phyloP scores from a whole-genome alignment of 2,888 invertebrate species.

The Pachycephus smyrnensis region DNA sequence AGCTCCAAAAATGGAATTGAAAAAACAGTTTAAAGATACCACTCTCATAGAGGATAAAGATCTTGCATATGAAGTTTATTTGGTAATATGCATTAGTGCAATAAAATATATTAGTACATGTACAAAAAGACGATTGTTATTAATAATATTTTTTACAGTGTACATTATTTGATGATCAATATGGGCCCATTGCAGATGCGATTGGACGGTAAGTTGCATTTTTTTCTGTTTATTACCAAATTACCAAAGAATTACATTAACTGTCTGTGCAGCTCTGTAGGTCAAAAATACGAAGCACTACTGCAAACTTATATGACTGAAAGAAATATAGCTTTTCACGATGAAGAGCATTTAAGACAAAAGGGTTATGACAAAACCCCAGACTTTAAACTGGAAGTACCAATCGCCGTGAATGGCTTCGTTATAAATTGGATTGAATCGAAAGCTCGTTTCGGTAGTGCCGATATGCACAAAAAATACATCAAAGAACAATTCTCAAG shows the following conservation, averaged over 20 bases:
- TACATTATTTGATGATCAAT: conserved; percentile 83
- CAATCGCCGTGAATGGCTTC: conserved; percentile 85
- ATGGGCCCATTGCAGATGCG: conserved; percentile 84
- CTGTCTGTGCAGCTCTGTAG: conserved; percentile 75
- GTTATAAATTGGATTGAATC: conserved; percentile 97
- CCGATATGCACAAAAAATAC: conserved; percentile 83
- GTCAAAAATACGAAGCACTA: conserved; percentile 87
- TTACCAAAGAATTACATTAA: not conserved
- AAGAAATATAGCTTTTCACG: conserved; percentile 74
- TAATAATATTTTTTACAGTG: conserved; percentile 69
- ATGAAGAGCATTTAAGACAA: conserved; percentile 83
- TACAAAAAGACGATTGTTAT: not conserved
- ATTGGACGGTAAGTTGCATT: conserved; percentile 76
- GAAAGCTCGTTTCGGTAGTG: conserved; percentile 94
- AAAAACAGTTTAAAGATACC: conserved; percentile 77
- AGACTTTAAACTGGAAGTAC: conserved; percentile 90
- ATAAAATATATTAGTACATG: not conserved
- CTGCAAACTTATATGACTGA: conserved; percentile 74
- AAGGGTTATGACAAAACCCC: conserved; percentile 96
- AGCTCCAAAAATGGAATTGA: conserved; percentile 68
- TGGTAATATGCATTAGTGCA: conserved; percentile 69
- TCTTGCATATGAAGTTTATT: conserved; percentile 80
- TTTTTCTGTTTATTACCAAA: not conserved
- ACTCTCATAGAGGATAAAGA: conserved; percentile 78
- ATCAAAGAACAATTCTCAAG: conserved; percentile 86